Conservation (phyloP, 1,140 invertebrate genomes). For the Hycleus cichorii region DNA sequence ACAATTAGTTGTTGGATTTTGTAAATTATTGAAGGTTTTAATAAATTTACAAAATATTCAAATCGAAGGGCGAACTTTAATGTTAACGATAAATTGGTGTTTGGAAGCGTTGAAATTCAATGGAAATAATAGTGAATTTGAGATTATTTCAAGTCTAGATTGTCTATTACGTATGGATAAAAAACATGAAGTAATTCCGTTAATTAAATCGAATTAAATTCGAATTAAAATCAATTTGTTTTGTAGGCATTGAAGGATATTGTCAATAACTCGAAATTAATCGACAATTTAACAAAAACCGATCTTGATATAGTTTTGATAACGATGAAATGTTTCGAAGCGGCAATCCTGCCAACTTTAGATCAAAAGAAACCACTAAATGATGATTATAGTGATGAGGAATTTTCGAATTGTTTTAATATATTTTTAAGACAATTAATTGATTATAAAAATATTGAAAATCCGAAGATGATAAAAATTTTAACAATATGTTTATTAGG, state of each 20-base stretch:
- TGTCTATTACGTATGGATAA: constrained; percentile 1
- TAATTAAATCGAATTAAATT: too few relatives aligned
- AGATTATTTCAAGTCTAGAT: constrained; percentile 6
- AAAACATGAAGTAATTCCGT: neutral
- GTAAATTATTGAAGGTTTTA: constrained; percentile 41
- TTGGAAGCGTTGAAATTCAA: constrained; percentile 35
- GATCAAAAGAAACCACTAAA: neutral
- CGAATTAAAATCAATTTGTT: too few relatives aligned
- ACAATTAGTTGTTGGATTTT: constrained; percentile 40
- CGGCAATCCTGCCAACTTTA: constrained; percentile 15
- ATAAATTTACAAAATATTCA: constrained; percentile 34
- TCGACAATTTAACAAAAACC: neutral
- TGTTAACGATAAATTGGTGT: constrained; percentile 39
- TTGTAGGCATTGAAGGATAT: too few relatives aligned
- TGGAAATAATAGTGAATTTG: constrained; percentile 1
- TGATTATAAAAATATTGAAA: constrained; percentile 3
- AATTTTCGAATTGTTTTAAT: constrained; percentile 22
- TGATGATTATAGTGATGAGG: neutral
- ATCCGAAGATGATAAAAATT: constrained; percentile 23
- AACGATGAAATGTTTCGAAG: constrained; percentile 30
- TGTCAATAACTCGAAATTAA: too few relatives aligned
- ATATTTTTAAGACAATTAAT: constrained; percentile 20
- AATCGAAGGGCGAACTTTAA: constrained; percentile 39
- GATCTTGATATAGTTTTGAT: constrained; percentile 16
- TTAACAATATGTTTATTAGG: constrained; percentile 28